Base-by-base conservation (phyloP, 1,140 invertebrate species). In the Drosophila navojoa region DNA sequence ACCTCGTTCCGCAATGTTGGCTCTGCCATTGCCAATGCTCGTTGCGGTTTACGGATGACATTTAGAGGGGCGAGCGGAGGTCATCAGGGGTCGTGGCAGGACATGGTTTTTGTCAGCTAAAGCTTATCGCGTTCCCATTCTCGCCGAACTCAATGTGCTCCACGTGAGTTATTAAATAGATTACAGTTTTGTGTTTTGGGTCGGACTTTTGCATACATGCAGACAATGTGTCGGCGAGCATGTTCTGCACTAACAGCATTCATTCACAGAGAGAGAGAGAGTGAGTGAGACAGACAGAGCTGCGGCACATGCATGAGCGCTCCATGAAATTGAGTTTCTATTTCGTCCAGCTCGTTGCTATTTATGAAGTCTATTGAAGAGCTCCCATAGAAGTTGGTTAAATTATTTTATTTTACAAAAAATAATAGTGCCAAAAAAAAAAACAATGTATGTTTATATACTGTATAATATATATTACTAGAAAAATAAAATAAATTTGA, bases 141-240 rank as follows among this genome's bases (percentile, higher is more conserved):
- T 82, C 61, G 63, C 63, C 69, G 42, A 16, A 15, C 45, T 58
- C 58, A 62, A 58, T 64, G 70, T 68, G 52, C 55, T 58, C 67
- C 78, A 72, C 59, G 82, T 85, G 78, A 80, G 80, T 87, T 87
- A 86, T 86, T 82, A 87, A 86, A 86, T 86, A 87, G 82, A 86
- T 86, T 82, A 86, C 79, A 68, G 71, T 87, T 81, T 87, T 79
- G 72, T 72, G 69, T 71, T 71, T 47, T 7, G 45, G 68, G 35
- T 38, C 35, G 55, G 54, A 53, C 76, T 76, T 38, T 77, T 71
- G 66, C 72, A 64, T 68, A 59, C 64, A 52, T 79, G 58, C 68
- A 72, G 35, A 38, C 70, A 76, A 76, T 66, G 62, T 73, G 71
- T 73, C 59, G 50, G 45, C 69, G 57, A 47, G 52, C 79, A 79